Base-by-base conservation (phyloP, 1,140 invertebrate species). In the Vanessa atalanta region DNA sequence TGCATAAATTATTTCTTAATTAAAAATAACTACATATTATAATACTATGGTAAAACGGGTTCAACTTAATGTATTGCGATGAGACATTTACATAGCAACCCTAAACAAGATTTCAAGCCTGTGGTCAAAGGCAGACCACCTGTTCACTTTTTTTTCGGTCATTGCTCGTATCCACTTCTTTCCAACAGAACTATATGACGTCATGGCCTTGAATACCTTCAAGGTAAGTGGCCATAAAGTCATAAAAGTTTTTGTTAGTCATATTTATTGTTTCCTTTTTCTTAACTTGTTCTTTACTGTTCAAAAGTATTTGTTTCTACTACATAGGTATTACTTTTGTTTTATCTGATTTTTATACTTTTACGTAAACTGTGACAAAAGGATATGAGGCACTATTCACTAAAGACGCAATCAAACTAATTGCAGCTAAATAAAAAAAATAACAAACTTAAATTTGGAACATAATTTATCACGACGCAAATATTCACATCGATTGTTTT, bases 221-320 rank as follows among this genome's bases (percentile, higher is more conserved):
- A 70, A 63, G 68, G 57, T 60, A 70, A 70, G 48, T 70, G 53
- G n/a, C 68, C 57, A 70, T 70, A 70, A 61, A 63, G 68, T 70
- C 55, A 47, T 70, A 70, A 48, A 47, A 57, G 14, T 47, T 68
- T 68, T 69, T 69, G 20, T 31, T 8, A 37, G 13, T 20, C 1
- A 20, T 50, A 20, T 60, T 70, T 70, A 63, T 63, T 70, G 57
- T 47, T 70, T 20, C 53, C 12, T 48, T n/a, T 70, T 70, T 16
- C 23, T 31, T 16, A 50, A 26, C 23, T 9, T 7, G n/a, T 60
- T 43, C 31, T 37, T n/a, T 26, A 37, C n/a, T 61, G 9, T 11
- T 5, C 26, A 31, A 4, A 31, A 31, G 26, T 31, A 31, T 61
- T 61, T 37, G 8, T 51, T 51, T 14, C 11, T n/a, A 15, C 14